phyloP scores from a whole-genome alignment of 64 coral and sea anemone species.

The Montipora efflorescens region DNA sequence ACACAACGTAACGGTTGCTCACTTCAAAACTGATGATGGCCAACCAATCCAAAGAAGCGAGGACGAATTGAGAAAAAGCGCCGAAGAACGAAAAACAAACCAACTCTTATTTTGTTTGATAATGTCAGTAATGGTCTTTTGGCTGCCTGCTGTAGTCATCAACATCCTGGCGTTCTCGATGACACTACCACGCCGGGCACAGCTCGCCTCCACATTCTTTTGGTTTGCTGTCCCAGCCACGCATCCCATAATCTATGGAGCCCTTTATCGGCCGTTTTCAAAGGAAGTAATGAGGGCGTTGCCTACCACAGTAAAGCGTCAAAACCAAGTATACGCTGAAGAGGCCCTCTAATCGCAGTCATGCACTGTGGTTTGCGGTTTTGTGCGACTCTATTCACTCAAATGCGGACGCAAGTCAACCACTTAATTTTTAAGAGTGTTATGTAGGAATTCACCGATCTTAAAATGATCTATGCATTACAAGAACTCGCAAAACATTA shows the following conservation, averaged over 20 bases:
- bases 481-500: too few species aligned
- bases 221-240: slow-evolving; percentile 2
- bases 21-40: not conserved
- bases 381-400: too few species aligned
- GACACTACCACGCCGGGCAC: not conserved
- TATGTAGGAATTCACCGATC: too few species aligned
- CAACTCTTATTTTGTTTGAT: not conserved
- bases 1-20: not conserved
- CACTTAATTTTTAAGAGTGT: too few species aligned
- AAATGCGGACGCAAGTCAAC: too few species aligned
- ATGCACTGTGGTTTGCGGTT: not conserved
- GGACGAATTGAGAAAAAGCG: not conserved
- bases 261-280: not conserved
- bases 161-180: not conserved
- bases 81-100: slow-evolving; percentile 23
- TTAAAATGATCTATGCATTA: too few species aligned
- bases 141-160: slow-evolving; percentile 18
- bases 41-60: not conserved
- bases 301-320: not conserved
- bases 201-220: slow-evolving; percentile 24
- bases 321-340: slow-evolving; percentile 29
- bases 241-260: not conserved
- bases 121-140: not conserved
- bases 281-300: not conserved
- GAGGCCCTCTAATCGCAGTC: not conserved